Conservation (phyloP, 2,113 vertebrate genomes). For the Gulo gulo region DNA sequence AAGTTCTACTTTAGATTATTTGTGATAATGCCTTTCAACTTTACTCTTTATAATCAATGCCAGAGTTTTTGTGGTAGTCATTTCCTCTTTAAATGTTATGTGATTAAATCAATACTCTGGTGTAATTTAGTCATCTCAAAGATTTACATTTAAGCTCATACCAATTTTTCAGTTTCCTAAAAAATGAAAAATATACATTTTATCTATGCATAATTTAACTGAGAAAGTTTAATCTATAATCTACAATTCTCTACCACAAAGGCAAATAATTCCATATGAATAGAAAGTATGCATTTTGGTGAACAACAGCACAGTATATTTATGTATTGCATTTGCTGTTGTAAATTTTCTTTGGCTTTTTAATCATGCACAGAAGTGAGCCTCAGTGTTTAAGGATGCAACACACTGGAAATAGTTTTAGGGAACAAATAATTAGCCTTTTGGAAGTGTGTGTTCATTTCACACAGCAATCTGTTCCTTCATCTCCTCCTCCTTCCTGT, state of each 20-base stretch:
- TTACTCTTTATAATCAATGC: constrained; percentile 46
- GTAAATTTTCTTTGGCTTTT: constrained; percentile 73
- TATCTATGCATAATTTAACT: not conserved
- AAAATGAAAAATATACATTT: constrained; percentile 1
- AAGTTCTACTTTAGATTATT: constrained; percentile 26
- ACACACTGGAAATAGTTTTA: constrained; percentile 76
- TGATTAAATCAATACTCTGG: constrained; percentile 56
- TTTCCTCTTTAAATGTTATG: constrained; percentile 40
- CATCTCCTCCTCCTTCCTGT: constrained; percentile 83
- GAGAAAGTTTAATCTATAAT: not conserved
- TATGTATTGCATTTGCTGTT: constrained; percentile 60
- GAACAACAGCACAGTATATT: constrained; percentile 35
- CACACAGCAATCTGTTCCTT: constrained; percentile 79
- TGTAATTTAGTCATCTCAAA: constrained; percentile 17
- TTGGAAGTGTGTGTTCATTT: constrained; percentile 79
- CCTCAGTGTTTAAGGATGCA: constrained; percentile 73
- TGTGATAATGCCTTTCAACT: not conserved
- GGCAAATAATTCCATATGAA: constrained; percentile 58
- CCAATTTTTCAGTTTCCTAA: not conserved
- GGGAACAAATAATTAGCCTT: constrained; percentile 82
- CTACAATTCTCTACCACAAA: not conserved
- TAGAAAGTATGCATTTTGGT: not conserved
- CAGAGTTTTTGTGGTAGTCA: constrained; percentile 20
- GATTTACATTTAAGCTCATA: not conserved
- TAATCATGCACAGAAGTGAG: constrained; percentile 74